Base-by-base conservation (phyloP, 2,888 invertebrate genomes). In the Campaea margaritaria region DNA sequence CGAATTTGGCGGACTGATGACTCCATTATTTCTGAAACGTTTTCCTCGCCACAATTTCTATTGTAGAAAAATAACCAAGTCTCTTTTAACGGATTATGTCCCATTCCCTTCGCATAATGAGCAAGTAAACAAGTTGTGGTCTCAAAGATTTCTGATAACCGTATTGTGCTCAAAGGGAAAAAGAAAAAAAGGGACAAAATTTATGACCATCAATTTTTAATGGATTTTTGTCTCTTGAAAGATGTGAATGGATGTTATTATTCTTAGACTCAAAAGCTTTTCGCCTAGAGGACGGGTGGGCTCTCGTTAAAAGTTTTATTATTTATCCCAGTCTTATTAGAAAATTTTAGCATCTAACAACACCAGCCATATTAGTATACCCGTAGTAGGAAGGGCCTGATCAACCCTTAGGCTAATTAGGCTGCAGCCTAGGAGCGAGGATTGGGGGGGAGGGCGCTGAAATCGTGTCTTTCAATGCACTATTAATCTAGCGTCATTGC, bases 181-280 rank as follows among this genome's bases (percentile, higher is more conserved):
- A 54, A 43, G 48, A 48, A 49, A 54, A 43, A 53, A 48, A 49
- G 36, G 36, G 15, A 45, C 47, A 38, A 44, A 43, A 62, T 57
- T 61, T 62, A 62, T 46, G 43, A 45, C 39, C 53, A 57, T 62
- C 62, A 56, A 52, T 62, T 62, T 62, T 62, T 62, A 57, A 57
- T 57, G 57, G 49, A 56, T 43, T 42, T 57, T 57, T 62, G 47
- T 38, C 28, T 43, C 28, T 15, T 58, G 34, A 43, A 43, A 39
- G 52, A 43, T 28, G 43, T 28, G 52, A 48, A 58, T 58, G 36
- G 58, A 36, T 28, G 43, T 31, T 43, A 52, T 58, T 43, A 31
- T 52, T 41, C 41, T 44, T 36, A 43, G 51, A 31, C 42, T 43
- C 15, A 36, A 45, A 50, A 58, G 52, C 42, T 39, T 52, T 52